A percentile compares a stretch with the other conserved stretches of the same genome.
Evolutionary conservation across 1,140 invertebrate genomes (phyloP).

Genomic region (Heliconius hewitsoni): DNA sequence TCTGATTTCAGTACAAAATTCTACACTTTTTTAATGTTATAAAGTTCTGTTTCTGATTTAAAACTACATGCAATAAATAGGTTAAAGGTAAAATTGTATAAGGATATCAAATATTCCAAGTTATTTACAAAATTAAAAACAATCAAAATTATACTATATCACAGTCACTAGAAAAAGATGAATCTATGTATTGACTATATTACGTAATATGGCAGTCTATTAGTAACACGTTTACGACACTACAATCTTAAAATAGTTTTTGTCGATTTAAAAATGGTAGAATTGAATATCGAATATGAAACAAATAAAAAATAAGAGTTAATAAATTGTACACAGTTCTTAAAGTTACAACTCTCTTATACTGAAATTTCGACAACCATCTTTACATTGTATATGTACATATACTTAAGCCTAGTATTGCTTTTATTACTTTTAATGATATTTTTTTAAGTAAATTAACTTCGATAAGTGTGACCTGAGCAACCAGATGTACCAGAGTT

Average conservation of each 20-base stretch:
- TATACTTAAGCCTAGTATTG: conserved; percentile 66
- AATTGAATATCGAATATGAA: neutral
- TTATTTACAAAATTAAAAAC: conserved; percentile 75
- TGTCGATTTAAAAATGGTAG: neutral
- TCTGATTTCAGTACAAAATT: conserved; percentile 62
- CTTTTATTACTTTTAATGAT: conserved; percentile 75
- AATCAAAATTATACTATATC: conserved; percentile 79
- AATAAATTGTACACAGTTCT: conserved; percentile 2
- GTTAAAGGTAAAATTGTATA: conserved; percentile 77
- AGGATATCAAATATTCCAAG: conserved; percentile 76
- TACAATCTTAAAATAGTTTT: conserved; percentile 39
- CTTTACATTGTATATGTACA: conserved; percentile 61
- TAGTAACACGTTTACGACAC: conserved; percentile 66
- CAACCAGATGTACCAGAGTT: conserved; percentile 74
- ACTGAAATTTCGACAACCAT: conserved; percentile 38
- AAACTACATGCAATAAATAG: conserved; percentile 70
- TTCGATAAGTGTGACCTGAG: conserved; percentile 71
- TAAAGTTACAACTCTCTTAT: conserved; percentile 20
- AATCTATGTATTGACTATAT: conserved; percentile 55
- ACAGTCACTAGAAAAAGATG: conserved; percentile 78
- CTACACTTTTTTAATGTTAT: conserved; percentile 46
- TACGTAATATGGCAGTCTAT: conserved; percentile 70
- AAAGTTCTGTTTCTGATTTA: conserved; percentile 33
- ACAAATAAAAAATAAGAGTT: neutral
- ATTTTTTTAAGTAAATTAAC: conserved; percentile 60